Base-by-base conservation (phyloP, 1,140 invertebrate genomes). In the Danaus melanippus region DNA sequence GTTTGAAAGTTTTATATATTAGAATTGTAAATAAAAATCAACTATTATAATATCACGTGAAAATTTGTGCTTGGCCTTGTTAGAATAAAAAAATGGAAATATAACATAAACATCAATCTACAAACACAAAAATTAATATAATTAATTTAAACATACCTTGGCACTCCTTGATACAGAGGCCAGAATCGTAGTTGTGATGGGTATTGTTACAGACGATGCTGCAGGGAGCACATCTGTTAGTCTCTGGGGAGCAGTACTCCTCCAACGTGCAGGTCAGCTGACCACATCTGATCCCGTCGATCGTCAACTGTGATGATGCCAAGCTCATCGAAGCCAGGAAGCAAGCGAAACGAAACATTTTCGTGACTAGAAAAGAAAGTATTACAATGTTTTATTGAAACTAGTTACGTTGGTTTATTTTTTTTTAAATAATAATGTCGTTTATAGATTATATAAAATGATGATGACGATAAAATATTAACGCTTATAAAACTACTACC, bases 201-300 rank as follows among this genome's bases (percentile, higher is more conserved):
- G 74, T 72, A 1, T 68, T 67, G 69, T 89, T 86, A 64, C 89
- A 90, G 8, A 87, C 75, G 6, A 69, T 46, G 10, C 69, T 73
- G 64, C 89, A 90, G 0, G 89, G 80, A 8, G 78, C 83, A 53
- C 89, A 90, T 39, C 87, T 75, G 9, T 73, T 77, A 39, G 89
- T 88, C 53, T 86, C 87, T 0, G 79, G 72, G 10, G 88, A 89
- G 68, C 89, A 90, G 60, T 89, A 90, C 62, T 90, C 84, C n/a
- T 81, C 70, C 5, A 82, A 60, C n/a, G 76, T 71, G 58, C 89
- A 90, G 6, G 63, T 70, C 11, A 86, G 71, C 42, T 88, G 81
- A 0, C 88, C 88, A 55, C 89, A 90, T 9, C 77, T 74, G 39
- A 76, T 71, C 2, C 86, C 87, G 42, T 79, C 76, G 3, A 85